A percentile compares a stretch with the other conserved stretches of the same genome.
phyloP scores from a whole-genome alignment of 2,888 invertebrate genomes.

The Endotricha flammealis region DNA sequence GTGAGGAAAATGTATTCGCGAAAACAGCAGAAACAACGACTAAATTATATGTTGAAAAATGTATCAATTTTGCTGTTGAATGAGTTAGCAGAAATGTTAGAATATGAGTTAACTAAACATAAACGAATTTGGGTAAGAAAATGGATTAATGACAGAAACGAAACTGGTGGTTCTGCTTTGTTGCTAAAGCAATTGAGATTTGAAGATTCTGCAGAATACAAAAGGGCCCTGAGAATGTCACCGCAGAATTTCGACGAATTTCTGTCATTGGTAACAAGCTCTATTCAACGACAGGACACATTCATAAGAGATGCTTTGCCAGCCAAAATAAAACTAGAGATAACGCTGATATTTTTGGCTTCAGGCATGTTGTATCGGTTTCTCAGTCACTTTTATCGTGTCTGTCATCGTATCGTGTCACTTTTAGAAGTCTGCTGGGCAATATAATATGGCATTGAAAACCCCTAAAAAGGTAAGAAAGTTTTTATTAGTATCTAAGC shows the following conservation, averaged over 20 bases:
- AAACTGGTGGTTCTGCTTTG: constrained; percentile 8
- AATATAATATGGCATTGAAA: constrained; percentile 19
- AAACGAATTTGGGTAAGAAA: constrained; percentile 9
- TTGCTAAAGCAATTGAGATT: constrained; percentile 7
- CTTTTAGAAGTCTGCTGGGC: constrained; percentile 29
- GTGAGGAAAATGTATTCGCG: constrained; percentile 4
- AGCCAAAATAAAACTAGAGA: constrained; percentile 29
- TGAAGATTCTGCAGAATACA: constrained; percentile 8
- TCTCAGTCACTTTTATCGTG: constrained; percentile 27
- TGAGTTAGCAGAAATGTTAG: constrained; percentile 3
- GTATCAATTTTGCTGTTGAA: constrained; percentile 2
- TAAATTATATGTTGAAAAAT: constrained; percentile 4
- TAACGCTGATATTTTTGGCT: constrained; percentile 30
- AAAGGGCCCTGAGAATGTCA: constrained; percentile 1
- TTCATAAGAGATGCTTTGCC: constrained; percentile 29
- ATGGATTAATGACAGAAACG: constrained; percentile 7
- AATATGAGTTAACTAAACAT: constrained; percentile 2
- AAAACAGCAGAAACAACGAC: constrained; percentile 1
- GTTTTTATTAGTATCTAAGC: neutral
- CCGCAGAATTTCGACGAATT: constrained; percentile 1
- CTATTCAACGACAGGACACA: constrained; percentile 26
- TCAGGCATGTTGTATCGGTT: constrained; percentile 25
- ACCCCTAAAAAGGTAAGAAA: constrained; percentile 1
- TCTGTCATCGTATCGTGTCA: constrained; percentile 24
- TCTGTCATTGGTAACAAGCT: neutral